A percentile compares a stretch with the other conserved stretches of the same genome.
These are phyloP conservation scores for Lepus americanus DNA, from an alignment of 2,113 vertebrate species.

Conservation along the genomic window DNA sequence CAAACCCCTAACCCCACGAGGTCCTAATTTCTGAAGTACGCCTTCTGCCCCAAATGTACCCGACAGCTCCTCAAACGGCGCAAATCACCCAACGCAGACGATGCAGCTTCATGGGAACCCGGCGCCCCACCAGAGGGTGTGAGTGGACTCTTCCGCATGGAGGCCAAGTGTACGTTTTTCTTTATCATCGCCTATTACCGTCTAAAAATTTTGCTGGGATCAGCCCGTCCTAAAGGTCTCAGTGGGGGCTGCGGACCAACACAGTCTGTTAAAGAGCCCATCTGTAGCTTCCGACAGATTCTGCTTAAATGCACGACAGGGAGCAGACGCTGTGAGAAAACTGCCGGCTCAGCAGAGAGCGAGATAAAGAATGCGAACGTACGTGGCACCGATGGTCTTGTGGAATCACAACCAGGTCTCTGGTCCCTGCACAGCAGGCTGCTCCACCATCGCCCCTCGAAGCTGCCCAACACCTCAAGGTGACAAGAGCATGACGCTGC, in stretches of 20 bases:
- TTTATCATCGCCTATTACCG: slow-evolving; percentile 85
- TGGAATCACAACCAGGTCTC: background rate
- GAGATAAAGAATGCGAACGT: slow-evolving; percentile 79
- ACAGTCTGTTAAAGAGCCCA: slow-evolving; percentile 85
- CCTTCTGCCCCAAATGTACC: slow-evolving; percentile 87
- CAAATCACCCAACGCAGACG: slow-evolving; percentile 87
- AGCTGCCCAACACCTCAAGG: background rate
- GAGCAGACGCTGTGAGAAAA: slow-evolving; percentile 80
- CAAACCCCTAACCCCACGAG: background rate
- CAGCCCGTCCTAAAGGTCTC: slow-evolving; percentile 86
- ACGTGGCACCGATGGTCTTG: background rate
- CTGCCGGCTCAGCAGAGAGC: slow-evolving; percentile 83
- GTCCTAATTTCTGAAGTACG: slow-evolving; percentile 84
- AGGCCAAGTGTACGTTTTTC: slow-evolving; percentile 87
- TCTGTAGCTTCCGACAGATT: slow-evolving; percentile 84
- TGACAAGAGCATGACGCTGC: background rate
- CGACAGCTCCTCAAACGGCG: slow-evolving; percentile 80
- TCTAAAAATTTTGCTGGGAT: slow-evolving; percentile 89
- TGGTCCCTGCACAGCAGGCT: background rate
- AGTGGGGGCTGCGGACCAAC: slow-evolving; percentile 82
- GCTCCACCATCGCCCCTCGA: background rate
- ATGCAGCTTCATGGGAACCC: slow-evolving; percentile 83
- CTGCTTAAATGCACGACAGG: slow-evolving; percentile 85
- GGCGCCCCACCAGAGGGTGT: slow-evolving; percentile 83
- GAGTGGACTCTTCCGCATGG: slow-evolving; percentile 84